These are phyloP conservation scores for Clarias macrocephalus DNA, from an alignment of 2,113 vertebrate species.

Conservation along the genomic window DNA sequence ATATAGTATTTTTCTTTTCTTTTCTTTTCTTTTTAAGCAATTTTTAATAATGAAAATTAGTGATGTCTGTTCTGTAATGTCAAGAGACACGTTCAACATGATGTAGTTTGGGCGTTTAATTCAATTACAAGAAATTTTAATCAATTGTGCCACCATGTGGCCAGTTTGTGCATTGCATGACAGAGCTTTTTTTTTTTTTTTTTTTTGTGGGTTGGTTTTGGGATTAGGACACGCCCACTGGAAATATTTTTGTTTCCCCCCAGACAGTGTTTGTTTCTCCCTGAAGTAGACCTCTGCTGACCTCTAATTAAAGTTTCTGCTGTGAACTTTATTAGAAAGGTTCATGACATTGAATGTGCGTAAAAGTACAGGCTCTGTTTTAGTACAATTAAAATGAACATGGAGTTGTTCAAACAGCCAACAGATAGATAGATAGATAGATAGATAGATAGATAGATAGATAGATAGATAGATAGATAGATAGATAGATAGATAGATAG, in stretches of 20 bases:
- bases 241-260: background rate
- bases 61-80: background rate
- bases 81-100: background rate
- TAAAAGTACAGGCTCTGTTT: background rate
- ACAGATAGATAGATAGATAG: background rate
- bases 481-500: background rate
- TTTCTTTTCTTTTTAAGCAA: no score
- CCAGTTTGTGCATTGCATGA: background rate
- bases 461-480: background rate
- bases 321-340: background rate
- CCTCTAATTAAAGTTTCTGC: background rate
- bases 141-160: conserved; percentile 1
- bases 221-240: background rate
- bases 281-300: background rate
- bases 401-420: background rate
- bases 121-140: background rate
- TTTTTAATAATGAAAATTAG: background rate
- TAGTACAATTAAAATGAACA: no score
- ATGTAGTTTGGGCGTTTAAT: background rate
- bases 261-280: background rate
- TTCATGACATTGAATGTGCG: no score
- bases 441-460: background rate
- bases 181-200: no score
- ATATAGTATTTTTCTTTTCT: no score
- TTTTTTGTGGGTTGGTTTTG: background rate